A percentile compares a stretch with the other conserved stretches of the same genome.
Evolutionary conservation across 2,888 invertebrate genomes (phyloP).

Genomic region (Brenthis hecate): DNA sequence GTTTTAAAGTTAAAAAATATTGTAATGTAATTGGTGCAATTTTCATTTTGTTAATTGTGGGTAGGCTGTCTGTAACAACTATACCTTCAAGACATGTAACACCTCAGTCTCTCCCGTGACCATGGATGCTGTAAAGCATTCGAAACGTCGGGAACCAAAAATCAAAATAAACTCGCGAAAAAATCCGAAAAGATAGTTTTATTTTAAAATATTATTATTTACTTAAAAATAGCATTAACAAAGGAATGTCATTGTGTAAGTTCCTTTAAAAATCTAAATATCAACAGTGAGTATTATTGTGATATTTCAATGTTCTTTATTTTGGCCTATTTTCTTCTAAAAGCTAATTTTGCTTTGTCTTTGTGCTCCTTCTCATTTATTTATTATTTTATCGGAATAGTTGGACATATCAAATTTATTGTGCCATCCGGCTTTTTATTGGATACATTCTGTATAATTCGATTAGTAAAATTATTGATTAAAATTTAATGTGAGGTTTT

Average conservation of each 20-base stretch:
- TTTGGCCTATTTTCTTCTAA: conserved; percentile 24
- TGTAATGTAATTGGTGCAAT: too few species aligned
- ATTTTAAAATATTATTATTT: too few species aligned
- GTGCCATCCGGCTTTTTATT: conserved; percentile 8
- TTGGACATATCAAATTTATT: conserved; percentile 15
- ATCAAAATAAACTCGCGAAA: too few species aligned
- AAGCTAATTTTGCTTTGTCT: conserved; percentile 16
- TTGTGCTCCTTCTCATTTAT: conserved; percentile 5
- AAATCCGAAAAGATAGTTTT: too few species aligned
- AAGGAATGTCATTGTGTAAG: conserved; percentile 7
- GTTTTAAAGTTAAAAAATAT: too few species aligned
- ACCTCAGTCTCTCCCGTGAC: too few species aligned
- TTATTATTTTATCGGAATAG: conserved; percentile 12
- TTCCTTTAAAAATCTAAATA: conserved; percentile 14
- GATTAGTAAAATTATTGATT: conserved; percentile 15
- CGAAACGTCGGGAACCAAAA: too few species aligned
- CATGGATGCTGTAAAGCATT: too few species aligned
- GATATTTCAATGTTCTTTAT: conserved; percentile 12
- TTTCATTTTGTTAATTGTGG: too few species aligned
- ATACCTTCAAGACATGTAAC: too few species aligned
- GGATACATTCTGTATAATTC: conserved; percentile 6
- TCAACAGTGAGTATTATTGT: conserved; percentile 19
- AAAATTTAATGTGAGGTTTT: conserved; percentile 47
- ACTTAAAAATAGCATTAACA: neutral
- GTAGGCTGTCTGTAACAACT: too few species aligned